Evolutionary conservation across 1,140 invertebrate species (phyloP).

Genomic region (Diplogasteroides magnus): DNA sequence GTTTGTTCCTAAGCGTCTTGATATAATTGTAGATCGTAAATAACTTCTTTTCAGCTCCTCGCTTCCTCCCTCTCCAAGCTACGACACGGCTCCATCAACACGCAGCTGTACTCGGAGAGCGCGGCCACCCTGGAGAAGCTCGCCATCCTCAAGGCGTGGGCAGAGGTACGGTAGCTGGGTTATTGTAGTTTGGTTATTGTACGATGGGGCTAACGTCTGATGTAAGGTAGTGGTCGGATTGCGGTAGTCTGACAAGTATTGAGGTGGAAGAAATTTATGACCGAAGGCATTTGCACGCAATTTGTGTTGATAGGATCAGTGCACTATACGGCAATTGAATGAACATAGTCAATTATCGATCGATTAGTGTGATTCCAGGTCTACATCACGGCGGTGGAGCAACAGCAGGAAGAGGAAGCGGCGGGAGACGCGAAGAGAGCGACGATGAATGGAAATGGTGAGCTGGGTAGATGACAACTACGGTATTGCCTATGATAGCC

Average conservation of each 20-base stretch:
- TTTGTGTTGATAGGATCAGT: no score
- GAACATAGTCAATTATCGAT: no score
- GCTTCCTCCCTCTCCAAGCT: conserved; percentile 90
- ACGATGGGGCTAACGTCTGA: no score
- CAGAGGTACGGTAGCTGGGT: conserved; percentile 64
- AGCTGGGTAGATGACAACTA: no score
- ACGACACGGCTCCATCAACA: conserved; percentile 66
- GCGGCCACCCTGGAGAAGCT: conserved; percentile 90
- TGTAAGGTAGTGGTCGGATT: no score
- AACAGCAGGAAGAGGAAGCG: conserved; percentile 54
- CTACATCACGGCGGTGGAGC: conserved; percentile 83
- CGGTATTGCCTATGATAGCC: background rate
- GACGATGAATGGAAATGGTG: background rate
- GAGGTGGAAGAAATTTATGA: no score
- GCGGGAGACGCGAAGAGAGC: conserved; percentile 34
- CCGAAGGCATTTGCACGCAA: no score
- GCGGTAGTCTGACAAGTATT: no score
- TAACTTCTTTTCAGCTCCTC: conserved; percentile 62
- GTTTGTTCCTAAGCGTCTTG: no score
- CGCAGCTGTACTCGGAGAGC: conserved; percentile 82
- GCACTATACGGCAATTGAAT: no score
- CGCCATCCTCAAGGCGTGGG: conserved; percentile 96
- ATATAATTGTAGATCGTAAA: no score
- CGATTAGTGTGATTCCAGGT: no score
- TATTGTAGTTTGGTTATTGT: background rate